These are phyloP conservation scores for Taeniopygia guttata DNA, from an alignment of 2,797 vertebrate species.

Conservation along the genomic window DNA sequence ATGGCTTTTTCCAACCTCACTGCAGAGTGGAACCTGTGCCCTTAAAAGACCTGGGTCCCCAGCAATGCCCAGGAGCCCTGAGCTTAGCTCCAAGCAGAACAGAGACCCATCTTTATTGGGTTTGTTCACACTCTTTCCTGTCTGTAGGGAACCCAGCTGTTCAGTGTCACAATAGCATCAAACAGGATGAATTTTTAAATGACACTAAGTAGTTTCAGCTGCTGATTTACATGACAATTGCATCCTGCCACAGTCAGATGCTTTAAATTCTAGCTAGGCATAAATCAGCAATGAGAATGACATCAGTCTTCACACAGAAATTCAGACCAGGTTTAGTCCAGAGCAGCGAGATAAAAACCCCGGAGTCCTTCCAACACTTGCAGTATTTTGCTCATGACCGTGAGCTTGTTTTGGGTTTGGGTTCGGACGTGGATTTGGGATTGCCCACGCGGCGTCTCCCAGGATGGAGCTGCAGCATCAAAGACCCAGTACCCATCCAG, in stretches of 20 bases:
- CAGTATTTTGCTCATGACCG: fast-evolving
- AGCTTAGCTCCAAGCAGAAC: background rate
- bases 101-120: background rate
- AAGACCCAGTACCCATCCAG: fast-evolving
- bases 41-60: background rate
- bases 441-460: fast-evolving
- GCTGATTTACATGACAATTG: background rate
- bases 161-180: background rate
- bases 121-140: background rate
- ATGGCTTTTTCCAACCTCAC: background rate
- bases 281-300: background rate
- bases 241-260: fast-evolving
- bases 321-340: background rate
- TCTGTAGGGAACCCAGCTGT: background rate
- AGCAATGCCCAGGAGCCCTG: background rate
- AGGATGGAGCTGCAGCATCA: fast-evolving
- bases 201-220: background rate
- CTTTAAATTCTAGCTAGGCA: background rate
- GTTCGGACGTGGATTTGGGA: no score
- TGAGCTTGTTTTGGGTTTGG: background rate
- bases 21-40: background rate
- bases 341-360: background rate
- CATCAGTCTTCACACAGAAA: background rate
- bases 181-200: background rate
- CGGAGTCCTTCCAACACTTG: background rate